A percentile compares a stretch with the other conserved stretches of the same genome.
Evolutionary conservation across 2,888 invertebrate species (phyloP).

Genomic region (Conomelus anceps): DNA sequence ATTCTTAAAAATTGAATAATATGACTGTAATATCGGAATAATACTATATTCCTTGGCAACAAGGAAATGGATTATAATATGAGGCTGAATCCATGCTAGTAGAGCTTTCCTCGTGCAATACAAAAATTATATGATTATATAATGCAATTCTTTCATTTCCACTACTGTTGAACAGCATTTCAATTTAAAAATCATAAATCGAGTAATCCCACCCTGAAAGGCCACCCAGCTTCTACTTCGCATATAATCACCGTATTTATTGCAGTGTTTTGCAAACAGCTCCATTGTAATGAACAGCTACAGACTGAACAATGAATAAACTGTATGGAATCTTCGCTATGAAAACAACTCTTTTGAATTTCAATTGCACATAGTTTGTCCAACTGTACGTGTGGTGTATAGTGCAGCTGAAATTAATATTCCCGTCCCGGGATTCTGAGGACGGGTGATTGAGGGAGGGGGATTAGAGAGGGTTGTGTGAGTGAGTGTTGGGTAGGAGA

Average conservation of each 20-base stretch:
- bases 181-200: neutral
- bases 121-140: no score
- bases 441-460: no score
- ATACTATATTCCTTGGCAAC: no score
- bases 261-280: neutral
- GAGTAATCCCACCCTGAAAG: neutral
- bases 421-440: neutral
- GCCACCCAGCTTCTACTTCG: neutral
- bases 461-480: neutral
- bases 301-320: neutral
- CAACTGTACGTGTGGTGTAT: no score
- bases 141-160: neutral
- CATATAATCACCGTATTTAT: neutral
- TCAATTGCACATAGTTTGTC: neutral
- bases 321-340: neutral
- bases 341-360: neutral
- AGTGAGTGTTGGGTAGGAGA: neutral
- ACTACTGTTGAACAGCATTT: neutral
- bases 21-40: no score
- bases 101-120: no score
- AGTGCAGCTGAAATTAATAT: neutral
- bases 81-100: no score
- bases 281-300: neutral
- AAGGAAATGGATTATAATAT: no score
- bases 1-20: no score